Evolutionary conservation across 92 coral and sea anemone species (phyloP).

Genomic region (Blastomussa wellsi): DNA sequence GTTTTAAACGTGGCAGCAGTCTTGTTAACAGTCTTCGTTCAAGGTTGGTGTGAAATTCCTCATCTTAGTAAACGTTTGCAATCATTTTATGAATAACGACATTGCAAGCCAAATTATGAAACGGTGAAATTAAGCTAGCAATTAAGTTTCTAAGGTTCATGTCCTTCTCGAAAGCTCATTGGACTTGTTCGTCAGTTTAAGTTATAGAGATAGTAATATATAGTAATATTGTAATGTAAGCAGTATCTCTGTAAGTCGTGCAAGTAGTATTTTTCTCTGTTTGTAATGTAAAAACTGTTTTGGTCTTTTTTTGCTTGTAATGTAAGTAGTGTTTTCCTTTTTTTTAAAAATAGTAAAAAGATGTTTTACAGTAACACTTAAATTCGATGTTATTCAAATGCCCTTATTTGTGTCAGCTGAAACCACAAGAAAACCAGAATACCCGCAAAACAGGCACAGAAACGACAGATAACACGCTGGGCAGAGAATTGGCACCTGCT

Average conservation of each 20-base stretch:
- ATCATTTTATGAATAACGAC: not conserved
- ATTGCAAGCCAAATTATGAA: not conserved
- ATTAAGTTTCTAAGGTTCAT: not conserved
- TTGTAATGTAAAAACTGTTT: too few species aligned
- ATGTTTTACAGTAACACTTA: not conserved
- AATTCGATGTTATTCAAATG: not conserved
- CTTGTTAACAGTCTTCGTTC: not conserved
- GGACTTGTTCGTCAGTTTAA: too few species aligned
- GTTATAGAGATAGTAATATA: too few species aligned
- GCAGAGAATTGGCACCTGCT: not conserved
- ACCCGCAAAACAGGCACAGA: not conserved
- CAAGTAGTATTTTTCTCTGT: too few species aligned
- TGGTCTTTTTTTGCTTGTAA: too few species aligned
- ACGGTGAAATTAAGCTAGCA: not conserved
- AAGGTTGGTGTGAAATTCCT: not conserved
- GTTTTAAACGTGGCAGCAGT: not conserved
- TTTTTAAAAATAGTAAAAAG: not conserved
- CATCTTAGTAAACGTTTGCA: not conserved
- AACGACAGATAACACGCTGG: not conserved
- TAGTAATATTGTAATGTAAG: too few species aligned
- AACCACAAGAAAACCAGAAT: constrained; percentile 1
- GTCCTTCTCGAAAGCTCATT: not conserved
- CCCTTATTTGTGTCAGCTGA: not conserved
- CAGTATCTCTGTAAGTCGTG: too few species aligned
- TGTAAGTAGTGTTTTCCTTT: too few species aligned